Conservation (phyloP, 64 coral and sea anemone genomes). For the Pocillopora damicornis region DNA sequence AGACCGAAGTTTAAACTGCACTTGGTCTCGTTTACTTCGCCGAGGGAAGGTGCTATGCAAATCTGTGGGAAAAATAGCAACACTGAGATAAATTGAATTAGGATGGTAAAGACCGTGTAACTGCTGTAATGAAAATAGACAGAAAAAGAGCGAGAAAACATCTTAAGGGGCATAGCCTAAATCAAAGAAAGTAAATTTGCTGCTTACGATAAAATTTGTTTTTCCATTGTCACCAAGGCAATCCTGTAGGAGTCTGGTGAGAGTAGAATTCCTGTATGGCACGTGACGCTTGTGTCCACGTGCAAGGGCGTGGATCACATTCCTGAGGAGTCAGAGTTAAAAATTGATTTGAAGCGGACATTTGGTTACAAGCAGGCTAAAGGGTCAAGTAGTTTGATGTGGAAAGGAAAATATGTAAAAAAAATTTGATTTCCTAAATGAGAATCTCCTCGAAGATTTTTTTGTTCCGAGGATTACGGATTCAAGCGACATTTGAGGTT, state of each 20-base stretch:
- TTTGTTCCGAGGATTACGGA: too few relatives aligned
- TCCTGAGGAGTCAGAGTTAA: slow-evolving; percentile 26
- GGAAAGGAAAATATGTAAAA: too few relatives aligned
- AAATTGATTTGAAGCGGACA: neutral
- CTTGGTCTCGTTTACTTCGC: slow-evolving; percentile 91
- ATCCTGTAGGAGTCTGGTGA: slow-evolving; percentile 84
- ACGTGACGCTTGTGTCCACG: slow-evolving; percentile 89
- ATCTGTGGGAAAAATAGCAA: slow-evolving; percentile 24
- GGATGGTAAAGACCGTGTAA: neutral
- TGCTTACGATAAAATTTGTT: slow-evolving; percentile 87
- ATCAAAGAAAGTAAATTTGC: neutral
- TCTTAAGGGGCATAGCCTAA: too few relatives aligned
- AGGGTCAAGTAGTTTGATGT: too few relatives aligned
- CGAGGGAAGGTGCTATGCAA: slow-evolving; percentile 83
- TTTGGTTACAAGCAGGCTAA: neutral
- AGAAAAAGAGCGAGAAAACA: too few relatives aligned
- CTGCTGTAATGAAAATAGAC: too few relatives aligned
- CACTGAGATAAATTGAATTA: neutral
- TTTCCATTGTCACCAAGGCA: slow-evolving; percentile 91
- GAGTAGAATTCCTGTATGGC: slow-evolving; percentile 88
- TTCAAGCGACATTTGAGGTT: too few relatives aligned
- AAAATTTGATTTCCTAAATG: too few relatives aligned
- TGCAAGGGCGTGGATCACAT: slow-evolving; percentile 88
- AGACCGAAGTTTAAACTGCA: slow-evolving; percentile 94
- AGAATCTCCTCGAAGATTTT: too few relatives aligned